Conservation (phyloP, 2,797 vertebrate species). For the Coluber constrictor region DNA sequence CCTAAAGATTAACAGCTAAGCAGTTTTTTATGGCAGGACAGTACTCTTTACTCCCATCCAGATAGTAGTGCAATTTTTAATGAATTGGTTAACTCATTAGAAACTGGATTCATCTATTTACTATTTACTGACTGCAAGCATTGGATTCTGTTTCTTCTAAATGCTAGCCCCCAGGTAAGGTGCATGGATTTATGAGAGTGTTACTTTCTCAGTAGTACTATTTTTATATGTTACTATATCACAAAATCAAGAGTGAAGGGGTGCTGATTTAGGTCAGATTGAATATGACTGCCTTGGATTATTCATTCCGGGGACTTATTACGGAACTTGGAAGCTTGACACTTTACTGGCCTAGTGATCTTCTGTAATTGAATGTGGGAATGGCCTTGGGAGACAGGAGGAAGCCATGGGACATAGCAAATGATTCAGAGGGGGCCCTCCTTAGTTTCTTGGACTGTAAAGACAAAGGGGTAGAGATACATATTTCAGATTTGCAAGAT, state of each 20-base stretch:
- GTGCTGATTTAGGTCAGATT: not conserved
- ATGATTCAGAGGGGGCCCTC: not conserved
- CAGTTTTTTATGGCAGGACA: not conserved
- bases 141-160: too few species aligned
- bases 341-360: not conserved
- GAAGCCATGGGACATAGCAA: not conserved
- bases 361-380: not conserved
- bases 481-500: not conserved
- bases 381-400: not conserved
- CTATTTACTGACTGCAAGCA: not conserved
- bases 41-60: not conserved
- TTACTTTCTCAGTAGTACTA: not conserved
- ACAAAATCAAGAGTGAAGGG: not conserved
- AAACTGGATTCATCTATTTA: not conserved
- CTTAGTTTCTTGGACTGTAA: not conserved
- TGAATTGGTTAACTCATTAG: not conserved
- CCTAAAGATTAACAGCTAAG: not conserved
- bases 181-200: not conserved
- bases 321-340: too few species aligned
- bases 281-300: too few species aligned
- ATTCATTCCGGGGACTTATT: too few species aligned
- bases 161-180: not conserved
- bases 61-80: not conserved
- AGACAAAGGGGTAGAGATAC: not conserved
- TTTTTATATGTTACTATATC: not conserved